phyloP scores from a whole-genome alignment of 2,797 vertebrate genomes.

The Bradypodion ventrale region DNA sequence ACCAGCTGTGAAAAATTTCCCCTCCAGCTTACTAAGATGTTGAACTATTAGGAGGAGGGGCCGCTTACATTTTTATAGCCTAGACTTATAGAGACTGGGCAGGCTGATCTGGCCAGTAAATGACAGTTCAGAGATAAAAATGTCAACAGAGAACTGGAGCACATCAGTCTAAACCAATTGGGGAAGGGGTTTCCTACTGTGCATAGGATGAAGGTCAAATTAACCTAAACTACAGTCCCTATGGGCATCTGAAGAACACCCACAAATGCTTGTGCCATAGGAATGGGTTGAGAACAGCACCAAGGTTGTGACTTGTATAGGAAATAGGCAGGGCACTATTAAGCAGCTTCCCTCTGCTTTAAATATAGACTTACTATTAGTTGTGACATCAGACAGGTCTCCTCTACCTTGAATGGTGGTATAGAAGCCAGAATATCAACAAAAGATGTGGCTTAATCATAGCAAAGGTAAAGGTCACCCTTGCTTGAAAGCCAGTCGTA shows the following conservation, averaged over 20 bases:
- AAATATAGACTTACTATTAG: background rate
- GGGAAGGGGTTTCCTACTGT: background rate
- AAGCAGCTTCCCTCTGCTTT: background rate
- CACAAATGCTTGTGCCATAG: background rate
- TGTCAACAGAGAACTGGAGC: background rate
- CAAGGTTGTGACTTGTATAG: background rate
- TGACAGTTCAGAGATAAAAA: slow-evolving; percentile 9
- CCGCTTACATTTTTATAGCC: background rate
- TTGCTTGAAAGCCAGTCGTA: too few relatives aligned
- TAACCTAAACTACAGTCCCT: background rate
- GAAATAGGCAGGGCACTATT: background rate
- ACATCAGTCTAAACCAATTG: background rate
- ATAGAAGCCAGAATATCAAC: background rate
- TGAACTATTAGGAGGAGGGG: background rate
- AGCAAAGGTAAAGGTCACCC: too few relatives aligned
- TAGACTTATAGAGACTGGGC: background rate
- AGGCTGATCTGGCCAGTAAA: background rate
- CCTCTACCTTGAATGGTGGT: background rate
- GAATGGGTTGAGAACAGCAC: background rate
- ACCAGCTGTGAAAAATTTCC: slow-evolving; percentile 22
- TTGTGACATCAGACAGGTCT: background rate
- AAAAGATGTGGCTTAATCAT: background rate
- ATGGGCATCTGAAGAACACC: background rate
- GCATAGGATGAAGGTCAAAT: background rate
- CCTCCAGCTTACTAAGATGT: background rate